Base-by-base conservation (phyloP, 2,888 invertebrate genomes). In the Stegophylla sp. region DNA sequence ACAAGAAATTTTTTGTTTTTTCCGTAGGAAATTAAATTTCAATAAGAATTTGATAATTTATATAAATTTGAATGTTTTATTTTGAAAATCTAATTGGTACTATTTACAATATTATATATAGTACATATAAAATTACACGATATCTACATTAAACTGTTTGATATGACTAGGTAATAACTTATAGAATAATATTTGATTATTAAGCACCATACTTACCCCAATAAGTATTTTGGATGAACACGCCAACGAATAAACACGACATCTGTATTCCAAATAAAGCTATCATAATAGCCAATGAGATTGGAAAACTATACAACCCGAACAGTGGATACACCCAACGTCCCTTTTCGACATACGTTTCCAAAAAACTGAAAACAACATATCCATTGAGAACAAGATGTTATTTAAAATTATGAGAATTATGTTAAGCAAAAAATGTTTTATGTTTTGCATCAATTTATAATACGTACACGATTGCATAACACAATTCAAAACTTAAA, bases 261-360 rank as follows among this genome's bases (percentile, higher is more conserved):
- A 34, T 23, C 15, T 17, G n/a, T 23, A 0, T 13, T 9, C 51
- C 0, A 1, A 79, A n/a, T 23, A 79, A 63, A 34, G 23, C 12
- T 61, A n/a, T 0, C 69, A 79, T 79, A 34, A 79, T 34, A n/a
- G 41, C 51, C 20, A 79, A 3, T 3, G 71, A 23, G 1, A 71
- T 41, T 23, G 69, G 79, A 15, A 61, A 23, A 41, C 71, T 79
- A 34, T 17, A 51, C 56, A 71, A 10, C 23, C 51, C 87, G 85
- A 90, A 88, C 74, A 90, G 85, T 2, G 87, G 88, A 85, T 90
- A 89, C 4, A 89, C 84, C 89, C 89, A 89, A 41, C 88, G 86
- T 63, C 87, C 85, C 9, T 87, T 85, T 84, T 87, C 84, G 84
- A 88, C 88, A 85, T 88, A 88, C 74, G 89, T 87, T 86, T 88